Percentiles rank a stretch among this genome's conserved stretches.
Evolutionary conservation across 2,113 vertebrate species (phyloP).

Genomic region (Tragelaphus scriptus): DNA sequence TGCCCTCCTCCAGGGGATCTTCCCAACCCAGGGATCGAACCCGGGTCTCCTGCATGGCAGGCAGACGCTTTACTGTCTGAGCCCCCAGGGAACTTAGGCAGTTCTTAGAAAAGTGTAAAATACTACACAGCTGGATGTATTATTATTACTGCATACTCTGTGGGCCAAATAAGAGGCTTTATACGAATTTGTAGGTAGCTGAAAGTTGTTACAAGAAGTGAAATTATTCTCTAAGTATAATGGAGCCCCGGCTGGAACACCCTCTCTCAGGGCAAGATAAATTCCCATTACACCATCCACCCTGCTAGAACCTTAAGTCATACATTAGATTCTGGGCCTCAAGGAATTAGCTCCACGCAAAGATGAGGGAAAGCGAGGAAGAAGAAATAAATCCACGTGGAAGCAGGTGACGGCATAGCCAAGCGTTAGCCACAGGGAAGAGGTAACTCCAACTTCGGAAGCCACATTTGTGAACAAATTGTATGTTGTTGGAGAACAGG

Average conservation of each 20-base stretch:
- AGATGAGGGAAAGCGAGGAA: background rate
- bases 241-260: background rate
- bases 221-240: background rate
- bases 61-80: rapidly evolving
- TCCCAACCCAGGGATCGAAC: background rate
- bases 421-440: background rate
- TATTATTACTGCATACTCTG: background rate
- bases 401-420: background rate
- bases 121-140: background rate
- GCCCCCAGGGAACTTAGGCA: background rate
- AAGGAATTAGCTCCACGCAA: background rate
- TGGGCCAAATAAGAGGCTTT: background rate
- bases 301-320: background rate
- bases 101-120: background rate
- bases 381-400: background rate
- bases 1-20: background rate
- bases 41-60: rapidly evolving
- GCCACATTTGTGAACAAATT: background rate
- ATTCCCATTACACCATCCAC: background rate
- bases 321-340: background rate
- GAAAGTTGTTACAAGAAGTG: background rate
- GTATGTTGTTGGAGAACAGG: background rate
- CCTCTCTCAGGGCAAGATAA: background rate
- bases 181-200: background rate
- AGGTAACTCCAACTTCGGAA: background rate